phyloP scores from a whole-genome alignment of 2,888 invertebrate genomes.

The Trisateles emortualis region DNA sequence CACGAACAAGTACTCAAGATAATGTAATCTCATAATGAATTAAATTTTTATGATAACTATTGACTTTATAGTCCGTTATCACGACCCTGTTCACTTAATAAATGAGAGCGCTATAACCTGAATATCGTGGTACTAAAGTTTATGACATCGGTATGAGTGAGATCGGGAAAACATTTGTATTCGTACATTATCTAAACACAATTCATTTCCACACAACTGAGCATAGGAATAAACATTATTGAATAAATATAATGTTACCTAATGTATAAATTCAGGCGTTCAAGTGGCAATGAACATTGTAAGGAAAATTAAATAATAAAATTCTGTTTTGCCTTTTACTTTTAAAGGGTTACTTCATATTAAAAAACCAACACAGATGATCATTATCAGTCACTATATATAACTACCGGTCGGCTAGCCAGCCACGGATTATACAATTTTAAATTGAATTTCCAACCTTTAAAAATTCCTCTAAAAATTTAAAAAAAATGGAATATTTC shows the following conservation, averaged over 20 bases:
- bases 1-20: not conserved
- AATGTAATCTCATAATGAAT: constrained; percentile 2
- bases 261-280: not conserved
- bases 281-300: not conserved
- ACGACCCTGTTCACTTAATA: constrained; percentile 29
- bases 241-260: constrained; percentile 3
- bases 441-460: no score
- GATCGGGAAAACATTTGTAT: constrained; percentile 31
- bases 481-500: no score
- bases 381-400: no score
- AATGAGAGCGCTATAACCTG: constrained; percentile 49
- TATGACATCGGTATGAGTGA: constrained; percentile 43
- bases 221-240: constrained; percentile 13
- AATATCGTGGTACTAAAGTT: constrained; percentile 53
- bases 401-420: no score
- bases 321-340: not conserved
- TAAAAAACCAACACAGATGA: no score
- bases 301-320: not conserved
- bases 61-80: constrained; percentile 18
- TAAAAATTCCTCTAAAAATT: no score
- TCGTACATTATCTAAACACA: constrained; percentile 23
- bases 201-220: constrained; percentile 32
- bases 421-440: no score
- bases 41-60: constrained; percentile 5
- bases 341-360: no score